Percentiles rank a stretch among this genome's conserved stretches.
Evolutionary conservation across 2,888 invertebrate species (phyloP).

Genomic region (Drosophila niveifrons): DNA sequence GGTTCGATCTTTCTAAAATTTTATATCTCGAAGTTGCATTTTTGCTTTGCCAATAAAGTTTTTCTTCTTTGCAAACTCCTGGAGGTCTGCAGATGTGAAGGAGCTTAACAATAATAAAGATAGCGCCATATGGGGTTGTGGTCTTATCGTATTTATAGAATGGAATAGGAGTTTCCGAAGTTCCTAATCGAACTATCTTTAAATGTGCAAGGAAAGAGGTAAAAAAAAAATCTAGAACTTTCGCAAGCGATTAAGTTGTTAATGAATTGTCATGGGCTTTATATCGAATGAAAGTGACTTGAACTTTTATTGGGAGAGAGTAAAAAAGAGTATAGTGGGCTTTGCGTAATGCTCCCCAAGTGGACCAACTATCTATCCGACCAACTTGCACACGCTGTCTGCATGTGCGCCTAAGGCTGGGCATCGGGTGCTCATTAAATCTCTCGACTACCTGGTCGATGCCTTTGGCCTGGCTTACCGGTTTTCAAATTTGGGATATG

Average conservation of each 20-base stretch:
- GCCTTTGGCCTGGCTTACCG: conserved; percentile 74
- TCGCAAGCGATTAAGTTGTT: no score
- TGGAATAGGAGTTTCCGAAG: not conserved
- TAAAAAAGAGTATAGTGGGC: conserved; percentile 1
- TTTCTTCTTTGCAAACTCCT: not conserved
- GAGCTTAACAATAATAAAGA: no score
- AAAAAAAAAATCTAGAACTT: no score
- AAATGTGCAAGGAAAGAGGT: not conserved
- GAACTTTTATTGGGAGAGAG: not conserved
- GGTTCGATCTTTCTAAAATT: not conserved
- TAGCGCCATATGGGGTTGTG: not conserved
- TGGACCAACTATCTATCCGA: conserved; percentile 22
- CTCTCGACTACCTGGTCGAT: conserved; percentile 39
- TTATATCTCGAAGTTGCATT: not conserved
- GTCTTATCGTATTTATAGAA: not conserved
- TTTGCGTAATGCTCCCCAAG: conserved; percentile 5
- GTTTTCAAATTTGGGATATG: conserved; percentile 81
- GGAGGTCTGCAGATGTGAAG: not conserved
- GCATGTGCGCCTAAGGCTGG: conserved; percentile 50
- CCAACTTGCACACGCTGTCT: conserved; percentile 38
- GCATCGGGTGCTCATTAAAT: conserved; percentile 62
- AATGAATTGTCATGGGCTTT: no score
- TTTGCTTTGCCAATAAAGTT: not conserved
- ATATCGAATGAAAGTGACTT: not conserved
- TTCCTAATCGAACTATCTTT: not conserved